phyloP scores from a whole-genome alignment of 2,888 invertebrate genomes.

The Drosophila formosana region DNA sequence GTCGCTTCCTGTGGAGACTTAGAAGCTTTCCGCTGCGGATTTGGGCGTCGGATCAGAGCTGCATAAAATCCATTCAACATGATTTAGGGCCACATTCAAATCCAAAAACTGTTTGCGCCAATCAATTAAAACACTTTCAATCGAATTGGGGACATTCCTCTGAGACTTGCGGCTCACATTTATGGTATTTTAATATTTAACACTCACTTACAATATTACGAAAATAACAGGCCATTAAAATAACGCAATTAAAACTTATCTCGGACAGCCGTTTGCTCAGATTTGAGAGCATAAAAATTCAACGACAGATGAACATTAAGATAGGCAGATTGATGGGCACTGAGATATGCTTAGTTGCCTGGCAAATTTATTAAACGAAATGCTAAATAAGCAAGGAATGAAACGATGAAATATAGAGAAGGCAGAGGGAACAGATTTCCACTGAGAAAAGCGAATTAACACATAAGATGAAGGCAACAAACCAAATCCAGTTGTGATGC shows the following conservation, averaged over 20 bases:
- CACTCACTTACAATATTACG: background rate
- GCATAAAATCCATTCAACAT: constrained; percentile 38
- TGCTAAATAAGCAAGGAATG: too few relatives aligned
- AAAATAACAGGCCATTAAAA: background rate
- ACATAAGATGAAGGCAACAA: too few relatives aligned
- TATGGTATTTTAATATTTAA: too few relatives aligned
- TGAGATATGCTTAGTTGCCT: background rate
- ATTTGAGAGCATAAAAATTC: background rate
- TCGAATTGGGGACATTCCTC: background rate
- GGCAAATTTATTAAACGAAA: too few relatives aligned
- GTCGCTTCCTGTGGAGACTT: constrained; percentile 26
- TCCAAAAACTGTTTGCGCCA: background rate
- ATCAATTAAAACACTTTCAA: constrained; percentile 22
- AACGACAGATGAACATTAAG: background rate
- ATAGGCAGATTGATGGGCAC: background rate
- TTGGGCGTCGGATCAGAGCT: constrained; percentile 28
- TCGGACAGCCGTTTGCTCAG: background rate
- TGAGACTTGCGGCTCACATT: background rate
- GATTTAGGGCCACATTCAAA: constrained; percentile 32
- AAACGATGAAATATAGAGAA: too few relatives aligned
- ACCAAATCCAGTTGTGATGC: too few relatives aligned
- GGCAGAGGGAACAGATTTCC: too few relatives aligned
- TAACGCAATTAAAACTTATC: background rate
- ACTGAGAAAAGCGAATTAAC: too few relatives aligned
- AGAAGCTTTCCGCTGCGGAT: constrained; percentile 36